Evolutionary conservation across 2,888 invertebrate species (phyloP).

Genomic region (Ichneumon xanthorius): DNA sequence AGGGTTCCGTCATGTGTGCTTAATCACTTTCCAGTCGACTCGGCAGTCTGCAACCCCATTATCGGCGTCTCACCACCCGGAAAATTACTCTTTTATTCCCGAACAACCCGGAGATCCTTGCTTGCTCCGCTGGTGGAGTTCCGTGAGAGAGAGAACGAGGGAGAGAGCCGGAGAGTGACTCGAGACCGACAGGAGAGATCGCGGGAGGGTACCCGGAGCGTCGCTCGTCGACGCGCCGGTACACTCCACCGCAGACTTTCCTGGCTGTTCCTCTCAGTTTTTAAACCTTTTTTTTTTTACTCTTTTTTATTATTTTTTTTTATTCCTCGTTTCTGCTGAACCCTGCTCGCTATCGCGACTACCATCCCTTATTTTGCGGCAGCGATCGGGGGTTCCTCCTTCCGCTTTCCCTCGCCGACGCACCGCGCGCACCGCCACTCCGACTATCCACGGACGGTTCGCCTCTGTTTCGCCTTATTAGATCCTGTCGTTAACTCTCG

Average conservation of each 20-base stretch:
- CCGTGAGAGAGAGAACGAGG: slow-evolving; percentile 24
- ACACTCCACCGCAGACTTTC: slow-evolving; percentile 19
- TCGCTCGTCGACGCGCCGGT: slow-evolving; percentile 31
- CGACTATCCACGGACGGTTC: slow-evolving; percentile 28
- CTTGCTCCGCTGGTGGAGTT: slow-evolving; percentile 46
- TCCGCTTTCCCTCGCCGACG: slow-evolving; percentile 43
- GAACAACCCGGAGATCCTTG: slow-evolving; percentile 77
- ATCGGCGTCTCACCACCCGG: slow-evolving; percentile 84
- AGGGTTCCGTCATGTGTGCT: slow-evolving; percentile 84
- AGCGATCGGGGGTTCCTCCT: slow-evolving; percentile 55
- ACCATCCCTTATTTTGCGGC: neutral
- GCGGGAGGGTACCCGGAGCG: slow-evolving; percentile 10
- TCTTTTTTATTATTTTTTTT: slow-evolving; percentile 45
- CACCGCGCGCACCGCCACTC: slow-evolving; percentile 30
- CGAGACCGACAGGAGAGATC: slow-evolving; percentile 41
- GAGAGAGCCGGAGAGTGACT: slow-evolving; percentile 17
- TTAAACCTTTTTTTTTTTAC: slow-evolving; percentile 42
- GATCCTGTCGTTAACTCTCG: slow-evolving; percentile 71
- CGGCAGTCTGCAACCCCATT: slow-evolving; percentile 84
- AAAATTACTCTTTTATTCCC: slow-evolving; percentile 84
- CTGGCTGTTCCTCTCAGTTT: slow-evolving; percentile 39
- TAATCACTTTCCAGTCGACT: slow-evolving; percentile 85
- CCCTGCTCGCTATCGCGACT: neutral
- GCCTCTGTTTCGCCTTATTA: slow-evolving; percentile 74
- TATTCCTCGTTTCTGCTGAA: slow-evolving; percentile 26